A percentile compares a stretch with the other conserved stretches of the same genome.
These are phyloP conservation scores for Druceiella hillmani DNA, from an alignment of 2,888 invertebrate species.

Conservation along the genomic window DNA sequence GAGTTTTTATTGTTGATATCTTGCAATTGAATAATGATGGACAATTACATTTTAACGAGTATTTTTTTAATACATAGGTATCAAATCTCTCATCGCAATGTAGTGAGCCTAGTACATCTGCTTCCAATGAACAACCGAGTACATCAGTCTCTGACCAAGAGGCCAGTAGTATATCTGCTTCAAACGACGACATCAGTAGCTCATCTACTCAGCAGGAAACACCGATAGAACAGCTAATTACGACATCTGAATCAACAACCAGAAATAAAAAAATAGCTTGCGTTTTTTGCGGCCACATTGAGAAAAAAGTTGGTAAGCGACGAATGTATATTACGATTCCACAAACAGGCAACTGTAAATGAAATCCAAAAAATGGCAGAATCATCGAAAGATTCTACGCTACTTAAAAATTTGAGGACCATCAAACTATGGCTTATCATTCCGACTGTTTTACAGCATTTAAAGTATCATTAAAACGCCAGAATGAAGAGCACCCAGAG, in stretches of 20 bases:
- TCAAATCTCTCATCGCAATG: conserved; percentile 7
- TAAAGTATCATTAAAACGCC: conserved; percentile 10
- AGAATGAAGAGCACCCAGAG: conserved; percentile 10
- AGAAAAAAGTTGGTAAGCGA: no score
- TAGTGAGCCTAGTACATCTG: conserved; percentile 6
- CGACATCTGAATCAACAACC: conserved; percentile 8
- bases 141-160: conserved; percentile 7
- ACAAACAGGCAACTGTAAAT: no score
- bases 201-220: conserved; percentile 8
- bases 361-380: no score
- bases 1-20: conserved; percentile 6
- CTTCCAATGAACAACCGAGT: conserved; percentile 5
- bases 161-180: conserved; percentile 6
- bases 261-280: conserved; percentile 9
- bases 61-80: conserved; percentile 7
- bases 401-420: no score
- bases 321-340: conserved; percentile 9
- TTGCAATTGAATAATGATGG: conserved; percentile 5
- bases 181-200: conserved; percentile 6
- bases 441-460: conserved; percentile 29
- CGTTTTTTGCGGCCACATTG: conserved; percentile 6
- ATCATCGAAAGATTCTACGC: no score
- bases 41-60: conserved; percentile 6
- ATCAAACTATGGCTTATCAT: conserved; percentile 39
- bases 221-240: no score